Conservation (phyloP, 2,797 vertebrate genomes). For the Okamejei kenojei region DNA sequence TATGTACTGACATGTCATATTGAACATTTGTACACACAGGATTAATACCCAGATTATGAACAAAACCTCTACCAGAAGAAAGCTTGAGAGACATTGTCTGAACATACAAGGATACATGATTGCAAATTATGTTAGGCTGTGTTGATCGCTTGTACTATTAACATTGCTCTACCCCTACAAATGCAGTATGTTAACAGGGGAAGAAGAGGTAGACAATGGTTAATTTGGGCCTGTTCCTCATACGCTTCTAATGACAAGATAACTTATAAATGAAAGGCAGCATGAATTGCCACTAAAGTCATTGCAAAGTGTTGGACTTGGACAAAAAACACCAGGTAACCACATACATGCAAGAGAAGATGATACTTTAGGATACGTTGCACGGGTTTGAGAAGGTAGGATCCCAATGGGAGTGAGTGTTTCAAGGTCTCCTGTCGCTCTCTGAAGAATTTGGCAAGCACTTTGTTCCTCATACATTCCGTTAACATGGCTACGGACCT, state of each 20-base stretch:
- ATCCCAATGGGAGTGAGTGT: conserved; percentile 89
- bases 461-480: conserved; percentile 94
- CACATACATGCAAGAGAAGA: conserved; percentile 83
- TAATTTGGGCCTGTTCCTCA: neutral
- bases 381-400: conserved; percentile 95
- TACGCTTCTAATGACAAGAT: neutral
- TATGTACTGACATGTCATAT: no score
- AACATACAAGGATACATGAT: neutral
- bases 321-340: neutral
- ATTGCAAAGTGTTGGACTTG: no score
- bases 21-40: neutral
- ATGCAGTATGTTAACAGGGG: neutral
- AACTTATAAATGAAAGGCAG: neutral
- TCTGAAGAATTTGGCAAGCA: conserved; percentile 85
- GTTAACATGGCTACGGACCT: conserved; percentile 92
- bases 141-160: neutral
- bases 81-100: no score
- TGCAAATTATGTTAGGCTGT: neutral
- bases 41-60: neutral
- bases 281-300: neutral
- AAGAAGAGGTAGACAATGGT: neutral
- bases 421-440: conserved; percentile 86
- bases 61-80: neutral
- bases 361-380: conserved; percentile 98
- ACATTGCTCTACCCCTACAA: neutral